Evolutionary conservation across 2,888 invertebrate genomes (phyloP), one percentile per base, ranked within the genome.

Genomic region (Ichneumon xanthorius): DNA sequence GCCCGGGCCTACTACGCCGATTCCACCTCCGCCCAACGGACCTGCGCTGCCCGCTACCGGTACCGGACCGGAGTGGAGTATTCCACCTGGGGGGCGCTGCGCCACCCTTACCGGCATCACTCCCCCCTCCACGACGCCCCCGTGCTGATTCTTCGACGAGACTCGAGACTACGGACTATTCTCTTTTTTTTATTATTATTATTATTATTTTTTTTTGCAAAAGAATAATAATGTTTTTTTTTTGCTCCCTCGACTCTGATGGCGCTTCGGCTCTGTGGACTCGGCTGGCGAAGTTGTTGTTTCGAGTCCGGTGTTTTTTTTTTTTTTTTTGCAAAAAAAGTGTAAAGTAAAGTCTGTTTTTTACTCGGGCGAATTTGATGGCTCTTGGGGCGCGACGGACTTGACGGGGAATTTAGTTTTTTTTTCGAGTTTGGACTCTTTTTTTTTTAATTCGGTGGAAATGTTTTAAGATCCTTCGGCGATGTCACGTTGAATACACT

Each of bases 41-140:
- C 95, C 95, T 95, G 95, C 95, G 95, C 95, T 95, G 94, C 95
- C 95, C 95, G 95, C 95, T 95, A 95, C 95, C 95, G 95, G 95
- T 90, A 93, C 95, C 82, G 88, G 87, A 95, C 95, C 94, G 95
- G 95, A 92, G 93, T 95, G 95, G 95, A 95, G 95, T 95, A 95
- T 94, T 95, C 95, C 96, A 95, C 96, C 95, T 93, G 94, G 93
- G 93, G 95, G 95, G 95, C 95, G 95, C 95, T 95, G 95, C 94
- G 94, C 94, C 95, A 95, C 95, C 94, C 94, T 93, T 90, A 94
- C 94, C 93, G 94, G 94, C 94, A 94, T 94, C 91, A 94, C 94
- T 93, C 93, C 93, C 93, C 93, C 93, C 93, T 93, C 93, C 94
- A 93, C 93, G 91, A 92, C 94, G 93, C 90, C 87, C 91, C 91